phyloP scores from a whole-genome alignment of 2,797 vertebrate species.

The Alcedo quadribrachys region DNA sequence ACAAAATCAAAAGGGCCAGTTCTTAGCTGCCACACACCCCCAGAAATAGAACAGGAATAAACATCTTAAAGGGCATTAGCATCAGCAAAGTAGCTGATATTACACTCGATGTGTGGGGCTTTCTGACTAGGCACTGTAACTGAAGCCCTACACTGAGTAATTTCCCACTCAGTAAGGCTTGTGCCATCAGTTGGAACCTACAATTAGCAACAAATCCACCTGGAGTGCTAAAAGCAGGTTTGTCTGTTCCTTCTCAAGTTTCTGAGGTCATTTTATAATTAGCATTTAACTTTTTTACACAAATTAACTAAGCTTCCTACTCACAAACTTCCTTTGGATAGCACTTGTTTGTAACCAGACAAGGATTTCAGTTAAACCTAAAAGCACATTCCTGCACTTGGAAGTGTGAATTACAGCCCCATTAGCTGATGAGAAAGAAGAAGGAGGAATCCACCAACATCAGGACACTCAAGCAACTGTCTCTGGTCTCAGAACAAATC shows the following conservation, averaged over 20 bases:
- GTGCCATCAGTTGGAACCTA: conserved; percentile 32
- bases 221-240: conserved; percentile 55
- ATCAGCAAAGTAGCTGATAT: neutral
- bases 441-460: neutral
- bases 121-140: neutral
- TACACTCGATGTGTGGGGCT: neutral
- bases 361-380: neutral
- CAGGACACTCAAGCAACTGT: neutral
- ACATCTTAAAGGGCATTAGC: conserved; percentile 17
- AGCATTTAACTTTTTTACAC: conserved; percentile 29
- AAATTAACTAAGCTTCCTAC: conserved; percentile 36
- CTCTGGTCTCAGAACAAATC: neutral
- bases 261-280: conserved; percentile 59
- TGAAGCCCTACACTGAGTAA: conserved; percentile 11
- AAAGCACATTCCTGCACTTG: neutral
- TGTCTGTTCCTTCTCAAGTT: conserved; percentile 55
- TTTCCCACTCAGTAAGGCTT: conserved; percentile 16
- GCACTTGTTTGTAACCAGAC: conserved; percentile 7
- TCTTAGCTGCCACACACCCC: conserved; percentile 19
- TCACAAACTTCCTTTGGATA: neutral
- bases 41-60: conserved; percentile 42
- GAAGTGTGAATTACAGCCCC: neutral
- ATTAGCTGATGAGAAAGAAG: neutral
- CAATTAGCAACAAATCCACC: conserved; percentile 48
- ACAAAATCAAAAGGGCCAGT: conserved; percentile 7